phyloP scores from a whole-genome alignment of 2,888 invertebrate species.

The Anagyrus pseudococci region DNA sequence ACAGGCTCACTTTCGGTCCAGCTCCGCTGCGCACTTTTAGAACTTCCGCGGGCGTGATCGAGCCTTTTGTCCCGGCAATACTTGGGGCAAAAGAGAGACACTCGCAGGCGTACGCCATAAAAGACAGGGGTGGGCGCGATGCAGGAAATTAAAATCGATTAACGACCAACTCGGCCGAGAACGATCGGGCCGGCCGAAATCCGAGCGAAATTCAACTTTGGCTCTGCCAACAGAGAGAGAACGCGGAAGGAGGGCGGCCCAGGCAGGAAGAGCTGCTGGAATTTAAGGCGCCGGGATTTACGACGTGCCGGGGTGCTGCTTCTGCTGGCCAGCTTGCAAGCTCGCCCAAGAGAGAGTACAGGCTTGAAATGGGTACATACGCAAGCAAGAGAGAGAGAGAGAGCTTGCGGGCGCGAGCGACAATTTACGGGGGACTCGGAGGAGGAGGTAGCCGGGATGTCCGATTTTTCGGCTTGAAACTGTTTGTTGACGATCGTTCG shows the following conservation, averaged over 20 bases:
- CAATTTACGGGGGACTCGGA: constrained; percentile 27
- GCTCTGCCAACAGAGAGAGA: constrained; percentile 21
- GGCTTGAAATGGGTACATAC: too few relatives aligned
- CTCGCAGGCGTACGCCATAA: constrained; percentile 12
- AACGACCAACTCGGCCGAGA: constrained; percentile 38
- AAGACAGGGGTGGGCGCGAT: constrained; percentile 32
- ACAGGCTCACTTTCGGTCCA: too few relatives aligned
- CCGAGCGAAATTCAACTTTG: constrained; percentile 25
- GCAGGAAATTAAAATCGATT: constrained; percentile 57
- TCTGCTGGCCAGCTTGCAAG: neutral
- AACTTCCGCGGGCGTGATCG: too few relatives aligned
- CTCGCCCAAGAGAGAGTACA: neutral
- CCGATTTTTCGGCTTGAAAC: constrained; percentile 11
- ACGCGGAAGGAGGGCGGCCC: constrained; percentile 1
- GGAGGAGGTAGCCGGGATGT: too few relatives aligned
- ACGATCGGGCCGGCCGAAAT: neutral
- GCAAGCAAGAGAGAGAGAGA: neutral
- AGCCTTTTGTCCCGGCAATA: too few relatives aligned
- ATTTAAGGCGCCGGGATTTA: constrained; percentile 32
- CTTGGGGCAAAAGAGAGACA: neutral
- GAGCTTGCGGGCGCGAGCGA: constrained; percentile 6
- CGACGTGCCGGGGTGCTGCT: constrained; percentile 17
- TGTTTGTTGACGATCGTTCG: constrained; percentile 4
- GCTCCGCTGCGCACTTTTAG: too few relatives aligned
- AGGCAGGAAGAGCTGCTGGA: constrained; percentile 8